These are phyloP conservation scores for Dioctria linearis DNA, from an alignment of 2,888 invertebrate genomes.

Conservation along the genomic window DNA sequence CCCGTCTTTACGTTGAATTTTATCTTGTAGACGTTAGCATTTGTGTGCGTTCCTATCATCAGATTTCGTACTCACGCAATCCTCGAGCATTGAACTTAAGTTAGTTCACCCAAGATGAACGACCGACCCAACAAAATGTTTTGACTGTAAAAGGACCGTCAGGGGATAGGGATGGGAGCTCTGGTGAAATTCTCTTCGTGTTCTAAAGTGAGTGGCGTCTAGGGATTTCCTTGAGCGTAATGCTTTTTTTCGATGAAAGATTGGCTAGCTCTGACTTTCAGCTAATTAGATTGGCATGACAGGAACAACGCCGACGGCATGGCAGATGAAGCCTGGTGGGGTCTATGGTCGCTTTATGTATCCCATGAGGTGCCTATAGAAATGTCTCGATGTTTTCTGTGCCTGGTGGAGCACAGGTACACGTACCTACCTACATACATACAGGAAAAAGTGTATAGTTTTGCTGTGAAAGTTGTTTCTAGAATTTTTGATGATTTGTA, in stretches of 20 bases:
- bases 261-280: conserved; percentile 40
- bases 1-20: conserved; percentile 20
- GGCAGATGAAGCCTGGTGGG: conserved; percentile 38
- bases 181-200: background rate
- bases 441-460: too few species aligned
- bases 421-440: too few species aligned
- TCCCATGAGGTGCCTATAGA: conserved; percentile 15
- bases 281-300: conserved; percentile 50
- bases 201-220: conserved; percentile 6
- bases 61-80: conserved; percentile 57
- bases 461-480: too few species aligned
- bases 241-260: conserved; percentile 30
- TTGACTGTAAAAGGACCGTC: conserved; percentile 33
- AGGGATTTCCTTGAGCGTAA: conserved; percentile 42
- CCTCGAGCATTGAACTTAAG: conserved; percentile 56
- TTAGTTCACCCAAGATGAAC: conserved; percentile 41
- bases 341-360: conserved; percentile 45
- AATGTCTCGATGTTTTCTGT: background rate
- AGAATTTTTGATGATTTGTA: too few species aligned
- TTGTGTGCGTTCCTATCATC: conserved; percentile 44
- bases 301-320: conserved; percentile 46
- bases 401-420: background rate
- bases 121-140: conserved; percentile 50
- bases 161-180: background rate
- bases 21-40: conserved; percentile 25